A percentile compares a stretch with the other conserved stretches of the same genome.
phyloP scores from a whole-genome alignment of 92 coral and sea anemone species.

The Montipora capitata region DNA sequence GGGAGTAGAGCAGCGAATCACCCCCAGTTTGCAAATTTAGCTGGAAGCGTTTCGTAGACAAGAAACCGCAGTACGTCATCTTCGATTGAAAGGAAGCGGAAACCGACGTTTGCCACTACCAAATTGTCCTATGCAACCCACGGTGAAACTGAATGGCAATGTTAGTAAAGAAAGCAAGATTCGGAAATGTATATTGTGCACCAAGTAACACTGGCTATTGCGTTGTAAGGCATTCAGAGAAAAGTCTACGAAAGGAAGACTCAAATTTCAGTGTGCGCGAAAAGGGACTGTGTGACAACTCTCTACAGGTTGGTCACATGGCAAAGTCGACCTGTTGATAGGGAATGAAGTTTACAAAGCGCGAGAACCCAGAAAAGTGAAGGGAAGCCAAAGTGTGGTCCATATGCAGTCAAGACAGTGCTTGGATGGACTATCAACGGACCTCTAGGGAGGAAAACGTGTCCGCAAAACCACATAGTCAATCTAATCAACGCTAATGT shows the following conservation, averaged over 20 bases:
- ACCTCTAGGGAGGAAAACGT: no score
- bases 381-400: slow-evolving; percentile 45
- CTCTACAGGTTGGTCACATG: slow-evolving; percentile 63
- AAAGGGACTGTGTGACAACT: slow-evolving; percentile 79
- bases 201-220: slow-evolving; percentile 64
- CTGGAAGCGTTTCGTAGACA: background rate
- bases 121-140: no score
- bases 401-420: no score
- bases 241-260: slow-evolving; percentile 61
- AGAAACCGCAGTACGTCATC: background rate
- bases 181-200: no score
- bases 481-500: slow-evolving; percentile 7
- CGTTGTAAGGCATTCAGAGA: slow-evolving; percentile 66
- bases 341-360: slow-evolving; percentile 73
- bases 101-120: no score
- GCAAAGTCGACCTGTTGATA: slow-evolving; percentile 67
- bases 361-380: slow-evolving; percentile 71
- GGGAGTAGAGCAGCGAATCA: slow-evolving; percentile 78
- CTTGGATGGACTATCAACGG: no score
- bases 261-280: slow-evolving; percentile 61
- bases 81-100: background rate
- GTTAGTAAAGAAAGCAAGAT: slow-evolving; percentile 12
- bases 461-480: no score
- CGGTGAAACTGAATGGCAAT: background rate
- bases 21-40: slow-evolving; percentile 48